phyloP scores from a whole-genome alignment of 2,888 invertebrate species.

The Blastobasis adustella region DNA sequence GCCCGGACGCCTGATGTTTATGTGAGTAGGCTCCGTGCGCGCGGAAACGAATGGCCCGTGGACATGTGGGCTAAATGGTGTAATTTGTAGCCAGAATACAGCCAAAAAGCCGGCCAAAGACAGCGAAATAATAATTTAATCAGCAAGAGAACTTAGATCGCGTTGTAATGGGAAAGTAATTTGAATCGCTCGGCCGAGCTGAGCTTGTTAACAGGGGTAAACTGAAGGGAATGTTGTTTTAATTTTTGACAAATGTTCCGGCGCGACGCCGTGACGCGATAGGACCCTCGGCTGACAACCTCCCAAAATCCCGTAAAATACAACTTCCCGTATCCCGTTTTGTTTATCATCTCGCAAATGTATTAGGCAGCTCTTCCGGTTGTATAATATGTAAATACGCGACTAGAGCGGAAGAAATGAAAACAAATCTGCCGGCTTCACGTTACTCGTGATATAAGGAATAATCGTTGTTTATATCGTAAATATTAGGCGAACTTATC shows the following conservation, averaged over 20 bases:
- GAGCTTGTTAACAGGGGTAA: too few species aligned
- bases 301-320: slow-evolving; percentile 41
- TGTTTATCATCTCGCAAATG: slow-evolving; percentile 58
- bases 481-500: slow-evolving; percentile 1
- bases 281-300: slow-evolving; percentile 28
- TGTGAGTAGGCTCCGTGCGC: slow-evolving; percentile 24
- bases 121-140: too few species aligned
- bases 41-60: background rate
- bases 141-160: too few species aligned
- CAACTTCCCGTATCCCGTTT: slow-evolving; percentile 47
- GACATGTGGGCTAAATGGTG: background rate
- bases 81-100: background rate
- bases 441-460: slow-evolving; percentile 23
- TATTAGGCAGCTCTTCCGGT: slow-evolving; percentile 48
- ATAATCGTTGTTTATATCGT: slow-evolving; percentile 1
- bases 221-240: slow-evolving; percentile 13
- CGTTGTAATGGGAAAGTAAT: too few species aligned
- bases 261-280: slow-evolving; percentile 26
- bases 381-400: slow-evolving; percentile 53
- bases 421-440: slow-evolving; percentile 36
- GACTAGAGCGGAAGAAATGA: slow-evolving; percentile 48
- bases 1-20: slow-evolving; percentile 36
- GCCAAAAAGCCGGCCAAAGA: too few species aligned
- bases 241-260: slow-evolving; percentile 42
- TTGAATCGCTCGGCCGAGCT: too few species aligned